Conservation (phyloP, 37 sponge, comb jelly and placozoan genomes). For the Crambe crambe region DNA sequence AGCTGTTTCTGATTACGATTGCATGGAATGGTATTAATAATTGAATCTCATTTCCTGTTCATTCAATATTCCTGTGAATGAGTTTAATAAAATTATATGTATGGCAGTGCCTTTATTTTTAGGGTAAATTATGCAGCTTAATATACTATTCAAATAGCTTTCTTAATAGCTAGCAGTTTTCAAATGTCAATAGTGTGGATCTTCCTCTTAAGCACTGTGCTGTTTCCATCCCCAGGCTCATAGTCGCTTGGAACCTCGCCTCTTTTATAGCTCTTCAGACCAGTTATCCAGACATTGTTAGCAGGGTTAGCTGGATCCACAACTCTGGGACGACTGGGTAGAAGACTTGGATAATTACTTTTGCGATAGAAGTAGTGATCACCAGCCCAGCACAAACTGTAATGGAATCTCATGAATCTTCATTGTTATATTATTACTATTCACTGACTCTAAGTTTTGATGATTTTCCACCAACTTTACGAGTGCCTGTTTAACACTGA, state of each 20-base stretch:
- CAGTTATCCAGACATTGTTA: conserved; percentile 53
- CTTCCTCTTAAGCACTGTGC: conserved; percentile 24
- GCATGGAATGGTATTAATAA: too few relatives aligned
- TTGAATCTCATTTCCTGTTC: too few relatives aligned
- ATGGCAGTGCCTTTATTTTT: too few relatives aligned
- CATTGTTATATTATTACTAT: background rate
- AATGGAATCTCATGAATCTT: background rate
- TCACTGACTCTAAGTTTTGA: background rate
- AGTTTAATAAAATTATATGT: too few relatives aligned
- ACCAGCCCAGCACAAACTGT: conserved; percentile 26
- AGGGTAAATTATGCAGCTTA: too few relatives aligned
- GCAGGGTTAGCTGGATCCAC: conserved; percentile 63
- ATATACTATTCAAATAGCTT: too few relatives aligned
- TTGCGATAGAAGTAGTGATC: background rate
- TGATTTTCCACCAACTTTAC: conserved; percentile 18
- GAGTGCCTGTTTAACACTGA: conserved; percentile 2
- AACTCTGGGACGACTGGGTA: conserved; percentile 28
- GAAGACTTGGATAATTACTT: background rate
- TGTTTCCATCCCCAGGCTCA: conserved; percentile 40
- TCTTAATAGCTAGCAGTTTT: too few relatives aligned
- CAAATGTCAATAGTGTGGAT: conserved; percentile 37
- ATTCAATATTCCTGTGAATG: too few relatives aligned
- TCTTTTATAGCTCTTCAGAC: background rate
- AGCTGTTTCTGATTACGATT: too few relatives aligned
- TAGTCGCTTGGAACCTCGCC: conserved; percentile 19